Base-by-base conservation (phyloP, 2,797 vertebrate genomes). In the Scyliorhinus canicula region DNA sequence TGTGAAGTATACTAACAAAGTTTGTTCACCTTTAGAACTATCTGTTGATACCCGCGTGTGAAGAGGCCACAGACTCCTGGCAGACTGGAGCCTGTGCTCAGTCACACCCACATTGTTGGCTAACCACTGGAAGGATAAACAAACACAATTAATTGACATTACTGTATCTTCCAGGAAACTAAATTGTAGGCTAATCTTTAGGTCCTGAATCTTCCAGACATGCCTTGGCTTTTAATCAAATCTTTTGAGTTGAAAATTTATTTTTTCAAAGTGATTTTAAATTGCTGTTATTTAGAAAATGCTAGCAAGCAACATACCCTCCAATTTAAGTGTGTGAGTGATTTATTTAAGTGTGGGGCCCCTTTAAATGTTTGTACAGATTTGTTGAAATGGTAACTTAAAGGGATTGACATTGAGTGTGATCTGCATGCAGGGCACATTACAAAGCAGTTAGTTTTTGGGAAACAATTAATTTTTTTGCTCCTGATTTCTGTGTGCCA, bases 81-180 rank as follows among this genome's bases (percentile, higher is more conserved):
- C 84, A 55, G 50, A 86, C 84, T 86, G 84, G 84, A 86, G 52
- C 84, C 84, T 52, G 47, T 55, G 47, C 24, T 28, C 50, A 55
- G 50, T 86, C 50, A 55, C 84, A 86, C 84, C 84, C 50, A 86
- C 50, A 79, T 50, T 86, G 84, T 86, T 86, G 52, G 28, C 28
- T 55, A 86, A 86, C 84, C 84, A 86, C 24, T 86, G 84, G 50
- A 55, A 86, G 52, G 84, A 47, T 86, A 55, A 86, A 86, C 84
- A 55, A 86, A 86, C 50, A 35, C 28, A 55, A 86, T 50, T 55
- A 86, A 86, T 86, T 86, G 86, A 19, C 85, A 88, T 90, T 90
- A 63, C 55, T 60, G 55, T 90, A 63, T 60, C 55, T 90, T 63
- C 16, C 57, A 31, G 86, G 14, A 90, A 90, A 63, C 55, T n/a